Percentiles rank a stretch among this genome's conserved stretches.
Evolutionary conservation across 2,113 vertebrate genomes (phyloP).

Genomic region (Progne subis): DNA sequence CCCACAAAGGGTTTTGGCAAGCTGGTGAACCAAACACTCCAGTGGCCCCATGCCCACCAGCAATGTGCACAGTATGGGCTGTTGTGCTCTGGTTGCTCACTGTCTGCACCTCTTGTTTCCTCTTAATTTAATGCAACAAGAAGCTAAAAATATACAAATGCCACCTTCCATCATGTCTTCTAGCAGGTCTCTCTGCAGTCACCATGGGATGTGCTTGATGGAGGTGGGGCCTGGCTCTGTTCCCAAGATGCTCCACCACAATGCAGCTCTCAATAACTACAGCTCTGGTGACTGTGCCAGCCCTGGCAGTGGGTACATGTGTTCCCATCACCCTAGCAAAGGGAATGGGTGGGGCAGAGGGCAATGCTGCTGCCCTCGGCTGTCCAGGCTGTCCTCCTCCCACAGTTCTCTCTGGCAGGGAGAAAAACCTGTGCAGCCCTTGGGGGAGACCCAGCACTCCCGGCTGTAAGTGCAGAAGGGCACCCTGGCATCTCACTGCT

Average conservation of each 20-base stretch:
- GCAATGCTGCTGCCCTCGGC: not conserved
- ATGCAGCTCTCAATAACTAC: not conserved
- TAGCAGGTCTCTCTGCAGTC: not conserved
- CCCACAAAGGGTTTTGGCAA: not conserved
- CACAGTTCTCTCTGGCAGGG: not conserved
- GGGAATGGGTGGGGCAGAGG: not conserved
- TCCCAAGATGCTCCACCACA: not conserved
- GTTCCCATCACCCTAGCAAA: fast-evolving
- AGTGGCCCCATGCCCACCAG: not conserved
- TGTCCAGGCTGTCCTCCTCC: not conserved
- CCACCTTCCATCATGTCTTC: not conserved
- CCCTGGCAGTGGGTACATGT: fast-evolving
- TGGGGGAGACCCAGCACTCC: fast-evolving
- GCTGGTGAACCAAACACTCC: not conserved
- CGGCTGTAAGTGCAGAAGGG: not conserved
- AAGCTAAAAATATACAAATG: conserved; percentile 46
- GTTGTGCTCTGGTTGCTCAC: not conserved
- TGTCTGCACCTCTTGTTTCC: not conserved
- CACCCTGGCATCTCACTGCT: not conserved
- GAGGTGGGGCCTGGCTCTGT: conserved; percentile 23
- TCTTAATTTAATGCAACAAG: conserved; percentile 31
- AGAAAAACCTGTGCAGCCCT: not conserved
- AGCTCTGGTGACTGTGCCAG: not conserved
- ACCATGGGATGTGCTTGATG: not conserved
- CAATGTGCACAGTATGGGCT: fast-evolving